Evolutionary conservation across 2,113 vertebrate genomes (phyloP).

Genomic region (Ctenomys sociabilis): DNA sequence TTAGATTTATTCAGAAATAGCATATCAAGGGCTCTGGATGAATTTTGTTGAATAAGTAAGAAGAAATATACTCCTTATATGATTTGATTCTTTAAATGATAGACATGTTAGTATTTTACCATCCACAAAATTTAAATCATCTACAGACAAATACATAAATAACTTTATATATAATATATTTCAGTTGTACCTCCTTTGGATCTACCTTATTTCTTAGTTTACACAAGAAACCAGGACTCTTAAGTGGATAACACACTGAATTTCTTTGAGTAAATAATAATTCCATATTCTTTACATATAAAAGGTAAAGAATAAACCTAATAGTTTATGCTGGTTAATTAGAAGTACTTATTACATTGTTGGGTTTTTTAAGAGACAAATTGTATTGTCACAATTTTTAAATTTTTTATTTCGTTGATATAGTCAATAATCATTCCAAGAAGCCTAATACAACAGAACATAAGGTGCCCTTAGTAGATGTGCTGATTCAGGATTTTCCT

Average conservation of each 20-base stretch:
- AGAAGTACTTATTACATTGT: neutral
- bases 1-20: constrained; percentile 5
- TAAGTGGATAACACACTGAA: neutral
- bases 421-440: neutral
- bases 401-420: constrained; percentile 28
- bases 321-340: neutral
- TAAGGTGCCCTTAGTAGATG: neutral
- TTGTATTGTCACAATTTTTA: neutral
- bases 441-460: neutral
- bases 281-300: neutral
- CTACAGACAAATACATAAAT: constrained; percentile 22
- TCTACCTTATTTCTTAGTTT: constrained; percentile 8
- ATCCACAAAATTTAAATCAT: constrained; percentile 6
- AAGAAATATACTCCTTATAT: neutral
- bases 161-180: neutral
- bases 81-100: neutral
- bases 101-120: neutral
- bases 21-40: neutral
- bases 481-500: neutral
- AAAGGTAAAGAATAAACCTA: neutral
- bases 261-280: neutral
- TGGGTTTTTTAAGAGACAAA: neutral
- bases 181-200: neutral
- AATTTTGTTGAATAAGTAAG: constrained; percentile 44
- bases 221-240: neutral